Percentiles rank a stretch among this genome's conserved stretches.
Evolutionary conservation across 2,797 vertebrate species (phyloP).

Genomic region (Sardinella longiceps): DNA sequence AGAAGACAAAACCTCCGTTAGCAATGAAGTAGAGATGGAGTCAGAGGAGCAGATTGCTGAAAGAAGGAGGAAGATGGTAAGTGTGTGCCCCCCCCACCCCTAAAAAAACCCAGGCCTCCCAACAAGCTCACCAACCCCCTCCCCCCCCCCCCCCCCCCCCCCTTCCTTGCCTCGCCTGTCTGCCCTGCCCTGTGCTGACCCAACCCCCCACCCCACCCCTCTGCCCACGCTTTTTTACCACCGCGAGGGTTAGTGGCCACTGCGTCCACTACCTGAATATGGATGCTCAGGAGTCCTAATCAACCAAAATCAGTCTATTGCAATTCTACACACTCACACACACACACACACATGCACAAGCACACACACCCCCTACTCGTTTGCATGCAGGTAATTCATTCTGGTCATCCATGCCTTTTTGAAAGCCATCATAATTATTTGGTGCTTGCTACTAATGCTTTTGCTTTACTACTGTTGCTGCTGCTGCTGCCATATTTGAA

Average conservation of each 20-base stretch:
- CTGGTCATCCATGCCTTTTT: no score
- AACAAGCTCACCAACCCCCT: no score
- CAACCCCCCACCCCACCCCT: background rate
- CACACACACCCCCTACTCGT: no score
- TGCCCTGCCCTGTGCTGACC: background rate
- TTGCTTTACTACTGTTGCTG: no score
- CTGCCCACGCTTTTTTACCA: no score
- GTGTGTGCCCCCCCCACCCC: slow-evolving; percentile 62
- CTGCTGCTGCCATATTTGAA: no score
- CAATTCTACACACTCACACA: no score
- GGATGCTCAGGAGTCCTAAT: background rate
- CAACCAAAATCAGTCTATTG: background rate
- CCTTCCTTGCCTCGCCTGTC: background rate
- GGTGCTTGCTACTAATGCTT: no score
- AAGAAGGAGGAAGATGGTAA: slow-evolving; percentile 99
- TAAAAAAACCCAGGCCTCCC: background rate
- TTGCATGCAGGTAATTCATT: no score
- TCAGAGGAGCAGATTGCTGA: slow-evolving; percentile 99
- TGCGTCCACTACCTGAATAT: slow-evolving; percentile 6
- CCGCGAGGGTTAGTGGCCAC: slow-evolving; percentile 54
- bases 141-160: no score
- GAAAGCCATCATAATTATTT: no score
- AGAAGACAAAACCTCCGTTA: slow-evolving; percentile 98
- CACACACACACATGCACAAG: no score
- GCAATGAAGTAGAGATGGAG: slow-evolving; percentile 99